Percentiles rank a stretch among this genome's conserved stretches.
These are phyloP conservation scores for Drosophila ohnishii DNA, from an alignment of 1,140 invertebrate genomes.

Conservation along the genomic window DNA sequence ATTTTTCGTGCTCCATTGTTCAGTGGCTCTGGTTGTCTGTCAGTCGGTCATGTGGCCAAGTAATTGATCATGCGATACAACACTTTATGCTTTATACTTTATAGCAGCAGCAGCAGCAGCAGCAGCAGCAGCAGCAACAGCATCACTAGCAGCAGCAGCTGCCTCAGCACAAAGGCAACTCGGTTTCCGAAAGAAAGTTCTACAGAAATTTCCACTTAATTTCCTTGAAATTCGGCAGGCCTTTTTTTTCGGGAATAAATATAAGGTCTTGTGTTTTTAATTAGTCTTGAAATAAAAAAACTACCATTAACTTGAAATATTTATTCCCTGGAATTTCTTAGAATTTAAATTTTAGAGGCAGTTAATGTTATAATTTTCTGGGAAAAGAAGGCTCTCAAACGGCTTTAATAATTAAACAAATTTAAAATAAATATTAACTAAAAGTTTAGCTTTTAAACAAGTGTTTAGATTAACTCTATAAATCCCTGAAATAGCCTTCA, in stretches of 20 bases:
- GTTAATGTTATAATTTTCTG: no score
- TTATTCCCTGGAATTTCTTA: not conserved
- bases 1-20: conserved; percentile 34
- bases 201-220: conserved; percentile 16
- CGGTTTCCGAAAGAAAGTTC: conserved; percentile 21
- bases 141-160: not conserved
- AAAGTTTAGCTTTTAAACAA: no score
- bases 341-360: not conserved
- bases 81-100: conserved; percentile 12
- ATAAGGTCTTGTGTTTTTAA: not conserved
- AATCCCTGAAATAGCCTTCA: no score
- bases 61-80: conserved; percentile 41
- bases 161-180: conserved; percentile 13
- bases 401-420: no score
- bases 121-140: not conserved
- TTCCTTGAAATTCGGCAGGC: conserved; percentile 1
- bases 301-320: not conserved
- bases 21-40: conserved; percentile 31
- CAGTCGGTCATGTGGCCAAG: conserved; percentile 47
- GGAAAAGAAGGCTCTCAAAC: no score
- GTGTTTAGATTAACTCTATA: no score
- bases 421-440: no score
- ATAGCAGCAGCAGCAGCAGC: not conserved
- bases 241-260: not conserved
- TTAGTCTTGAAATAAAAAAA: not conserved